Conservation (phyloP, 2,888 invertebrate species). For the Teinopalpus imperialis region DNA sequence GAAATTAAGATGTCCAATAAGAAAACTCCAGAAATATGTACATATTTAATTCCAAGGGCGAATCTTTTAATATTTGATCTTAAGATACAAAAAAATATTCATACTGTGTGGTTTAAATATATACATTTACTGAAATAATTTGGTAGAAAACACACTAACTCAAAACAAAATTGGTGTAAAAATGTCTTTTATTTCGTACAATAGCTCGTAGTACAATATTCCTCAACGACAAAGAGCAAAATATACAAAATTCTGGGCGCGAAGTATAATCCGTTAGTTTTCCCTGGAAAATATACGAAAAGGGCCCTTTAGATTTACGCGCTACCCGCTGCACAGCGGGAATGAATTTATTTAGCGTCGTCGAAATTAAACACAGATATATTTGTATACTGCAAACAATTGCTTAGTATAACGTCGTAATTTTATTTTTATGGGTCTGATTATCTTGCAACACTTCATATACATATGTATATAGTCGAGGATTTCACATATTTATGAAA, state of each 20-base stretch:
- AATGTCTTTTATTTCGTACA: conserved; percentile 31
- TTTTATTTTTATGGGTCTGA: conserved; percentile 19
- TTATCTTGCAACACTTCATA: no score
- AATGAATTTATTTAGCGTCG: conserved; percentile 59
- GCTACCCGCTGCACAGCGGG: conserved; percentile 42
- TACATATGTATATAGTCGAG: no score
- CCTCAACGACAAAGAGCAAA: conserved; percentile 43
- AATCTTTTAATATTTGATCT: no score
- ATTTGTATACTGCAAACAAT: conserved; percentile 43
- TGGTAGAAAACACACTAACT: conserved; percentile 17
- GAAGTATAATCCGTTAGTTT: conserved; percentile 51
- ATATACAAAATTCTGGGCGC: conserved; percentile 48
- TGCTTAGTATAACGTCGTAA: conserved; percentile 24
- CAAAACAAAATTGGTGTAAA: conserved; percentile 28
- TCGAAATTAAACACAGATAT: conserved; percentile 55
- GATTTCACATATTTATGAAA: no score
- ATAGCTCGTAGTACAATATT: conserved; percentile 31
- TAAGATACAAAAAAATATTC: no score
- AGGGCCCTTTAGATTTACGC: conserved; percentile 56
- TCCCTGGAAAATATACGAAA: conserved; percentile 53
- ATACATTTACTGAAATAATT: conserved; percentile 22
- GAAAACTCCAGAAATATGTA: no score
- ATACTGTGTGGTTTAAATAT: conserved; percentile 10
- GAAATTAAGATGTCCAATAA: no score
- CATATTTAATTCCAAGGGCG: no score